These are phyloP conservation scores for Pogonognathellus flavescens DNA, from an alignment of 1,140 invertebrate species.

Conservation along the genomic window DNA sequence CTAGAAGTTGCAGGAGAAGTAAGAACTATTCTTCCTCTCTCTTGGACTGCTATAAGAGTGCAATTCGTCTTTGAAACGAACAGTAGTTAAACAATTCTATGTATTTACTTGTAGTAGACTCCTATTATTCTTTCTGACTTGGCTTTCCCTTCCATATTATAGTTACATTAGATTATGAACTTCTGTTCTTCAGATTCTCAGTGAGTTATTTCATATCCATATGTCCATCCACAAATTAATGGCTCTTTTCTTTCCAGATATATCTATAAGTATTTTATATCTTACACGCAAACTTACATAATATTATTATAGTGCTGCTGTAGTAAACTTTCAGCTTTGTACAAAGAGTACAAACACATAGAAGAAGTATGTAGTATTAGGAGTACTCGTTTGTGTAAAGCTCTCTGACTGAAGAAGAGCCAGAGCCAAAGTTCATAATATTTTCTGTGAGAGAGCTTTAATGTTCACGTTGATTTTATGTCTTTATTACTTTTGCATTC, in stretches of 20 bases:
- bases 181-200: background rate
- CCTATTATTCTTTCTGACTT: background rate
- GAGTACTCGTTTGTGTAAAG: constrained; percentile 17
- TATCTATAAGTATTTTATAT: no score
- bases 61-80: background rate
- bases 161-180: constrained; percentile 20
- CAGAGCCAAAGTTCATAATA: background rate
- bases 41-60: background rate
- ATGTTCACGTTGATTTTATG: constrained; percentile 21
- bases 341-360: no score
- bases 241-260: background rate
- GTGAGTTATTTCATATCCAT: constrained; percentile 11
- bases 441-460: background rate
- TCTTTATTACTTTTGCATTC: constrained; percentile 27
- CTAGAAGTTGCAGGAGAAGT: no score
- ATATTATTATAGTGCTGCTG: no score
- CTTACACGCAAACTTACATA: no score
- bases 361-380: no score
- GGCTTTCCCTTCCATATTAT: background rate
- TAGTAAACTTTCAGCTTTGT: no score
- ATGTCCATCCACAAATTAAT: constrained; percentile 30
- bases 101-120: background rate
- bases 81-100: constrained; percentile 14
- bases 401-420: background rate
- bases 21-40: no score